A percentile compares a stretch with the other conserved stretches of the same genome.
Evolutionary conservation across 2,888 invertebrate genomes (phyloP).

Genomic region (Melangyna quadrimaculata): DNA sequence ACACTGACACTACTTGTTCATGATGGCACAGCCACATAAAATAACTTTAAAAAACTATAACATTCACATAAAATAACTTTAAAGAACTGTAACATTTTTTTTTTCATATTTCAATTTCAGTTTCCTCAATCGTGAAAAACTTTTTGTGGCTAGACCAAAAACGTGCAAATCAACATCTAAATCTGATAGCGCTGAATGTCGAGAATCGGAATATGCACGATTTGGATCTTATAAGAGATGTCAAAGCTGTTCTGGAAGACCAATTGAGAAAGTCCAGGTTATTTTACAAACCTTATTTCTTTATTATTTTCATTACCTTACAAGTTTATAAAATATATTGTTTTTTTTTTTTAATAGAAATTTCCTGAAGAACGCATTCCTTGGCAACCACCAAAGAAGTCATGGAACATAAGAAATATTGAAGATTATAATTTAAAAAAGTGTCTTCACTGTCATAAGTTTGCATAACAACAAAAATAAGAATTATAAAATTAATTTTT

Average conservation of each 20-base stretch:
- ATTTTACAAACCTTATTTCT: not conserved
- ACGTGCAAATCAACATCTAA: constrained; percentile 55
- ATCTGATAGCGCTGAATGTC: not conserved
- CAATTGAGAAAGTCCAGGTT: constrained; percentile 33
- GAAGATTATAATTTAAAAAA: constrained; percentile 47
- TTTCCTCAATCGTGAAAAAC: constrained; percentile 79
- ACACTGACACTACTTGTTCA: too few relatives aligned
- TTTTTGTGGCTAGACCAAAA: constrained; percentile 77
- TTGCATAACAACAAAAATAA: constrained; percentile 7
- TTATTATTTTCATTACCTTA: not conserved
- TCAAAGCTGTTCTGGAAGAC: constrained; percentile 60
- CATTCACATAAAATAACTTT: too few relatives aligned
- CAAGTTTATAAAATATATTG: not conserved
- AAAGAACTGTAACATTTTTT: not conserved
- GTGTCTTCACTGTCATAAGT: constrained; percentile 59
- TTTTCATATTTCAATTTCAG: constrained; percentile 69
- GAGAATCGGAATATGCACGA: constrained; percentile 8
- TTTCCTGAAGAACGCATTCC: constrained; percentile 80
- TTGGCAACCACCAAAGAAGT: constrained; percentile 78
- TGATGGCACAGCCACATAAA: too few relatives aligned
- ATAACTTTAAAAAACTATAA: not conserved
- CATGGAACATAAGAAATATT: constrained; percentile 76
- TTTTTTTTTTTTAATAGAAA: constrained; percentile 61
- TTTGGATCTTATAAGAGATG: constrained; percentile 40
- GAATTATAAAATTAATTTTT: not conserved